These are phyloP conservation scores for human (Homo sapiens) DNA, from an alignment of 2,113 vertebrate species.

Conservation along the genomic window GRCh38 chr7:117247501-117248000, in stretches of 20 bases:
- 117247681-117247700: background rate
- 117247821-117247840: background rate
- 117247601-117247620: background rate
- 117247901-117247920: background rate
- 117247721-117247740: background rate
- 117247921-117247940: background rate
- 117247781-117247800: constrained; percentile 3
- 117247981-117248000: background rate
- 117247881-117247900: background rate
- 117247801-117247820: background rate
- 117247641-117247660: background rate
- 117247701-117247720: background rate
- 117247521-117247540: background rate
- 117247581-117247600: background rate
- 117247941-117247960: background rate
- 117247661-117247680: background rate
- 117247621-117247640: background rate
- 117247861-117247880: background rate
- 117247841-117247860: background rate
- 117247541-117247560: background rate
- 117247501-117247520: background rate
- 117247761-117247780: background rate
- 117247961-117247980: background rate
- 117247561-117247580: too few species aligned
- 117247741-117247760: background rate